Percentiles rank a stretch among this genome's conserved stretches.
phyloP scores from a whole-genome alignment of 2,797 vertebrate species.

The Apodemus agrarius region DNA sequence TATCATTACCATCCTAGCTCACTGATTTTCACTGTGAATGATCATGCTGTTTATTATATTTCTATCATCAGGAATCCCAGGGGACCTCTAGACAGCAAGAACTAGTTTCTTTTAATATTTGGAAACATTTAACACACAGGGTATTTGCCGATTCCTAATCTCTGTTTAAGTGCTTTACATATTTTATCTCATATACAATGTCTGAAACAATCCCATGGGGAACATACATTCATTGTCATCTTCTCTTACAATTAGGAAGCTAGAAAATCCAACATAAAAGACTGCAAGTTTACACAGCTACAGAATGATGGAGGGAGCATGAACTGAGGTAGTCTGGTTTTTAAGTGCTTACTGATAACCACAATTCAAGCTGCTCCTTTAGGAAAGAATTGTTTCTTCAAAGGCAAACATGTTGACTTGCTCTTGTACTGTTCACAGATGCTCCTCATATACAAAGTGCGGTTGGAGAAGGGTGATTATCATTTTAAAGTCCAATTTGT shows the following conservation, averaged over 20 bases:
- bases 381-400: background rate
- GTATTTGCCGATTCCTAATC: background rate
- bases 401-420: background rate
- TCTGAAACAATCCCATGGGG: background rate
- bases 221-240: background rate
- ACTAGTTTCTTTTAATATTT: background rate
- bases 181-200: background rate
- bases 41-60: background rate
- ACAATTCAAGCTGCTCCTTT: background rate
- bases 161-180: background rate
- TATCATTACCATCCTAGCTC: background rate
- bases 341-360: background rate
- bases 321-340: background rate
- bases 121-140: background rate
- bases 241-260: slow-evolving; percentile 7
- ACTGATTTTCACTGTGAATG: background rate
- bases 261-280: background rate
- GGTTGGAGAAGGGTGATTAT: background rate
- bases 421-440: background rate
- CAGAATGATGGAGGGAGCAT: background rate
- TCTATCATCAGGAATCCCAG: background rate
- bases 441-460: background rate
- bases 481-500: background rate
- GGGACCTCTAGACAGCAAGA: background rate
- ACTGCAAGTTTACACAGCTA: background rate